Percentiles rank a stretch among this genome's conserved stretches.
Evolutionary conservation across 2,888 invertebrate genomes (phyloP).

Genomic region (Gerris lacustris): DNA sequence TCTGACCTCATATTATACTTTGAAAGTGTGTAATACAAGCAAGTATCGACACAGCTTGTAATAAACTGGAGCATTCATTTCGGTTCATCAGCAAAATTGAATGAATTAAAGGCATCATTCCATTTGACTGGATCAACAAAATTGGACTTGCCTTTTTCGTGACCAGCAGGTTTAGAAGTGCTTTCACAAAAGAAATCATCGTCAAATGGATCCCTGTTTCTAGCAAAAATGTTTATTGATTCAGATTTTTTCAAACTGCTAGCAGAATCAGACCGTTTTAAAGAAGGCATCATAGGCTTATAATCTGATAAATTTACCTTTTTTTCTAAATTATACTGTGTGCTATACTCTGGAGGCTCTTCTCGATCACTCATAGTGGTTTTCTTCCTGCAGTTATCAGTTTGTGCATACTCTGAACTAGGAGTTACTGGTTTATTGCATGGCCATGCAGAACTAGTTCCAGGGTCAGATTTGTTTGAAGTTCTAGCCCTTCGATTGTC

Average conservation of each 20-base stretch:
- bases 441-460: constrained; percentile 7
- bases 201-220: constrained; percentile 78
- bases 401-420: constrained; percentile 10
- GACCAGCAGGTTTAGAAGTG: background rate
- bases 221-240: constrained; percentile 77
- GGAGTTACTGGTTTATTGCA: constrained; percentile 10
- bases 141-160: background rate
- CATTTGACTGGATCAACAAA: constrained; percentile 35
- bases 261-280: constrained; percentile 29
- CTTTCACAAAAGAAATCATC: constrained; percentile 60
- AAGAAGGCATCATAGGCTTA: constrained; percentile 21
- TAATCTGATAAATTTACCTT: constrained; percentile 18
- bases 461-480: background rate
- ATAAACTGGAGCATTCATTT: constrained; percentile 16
- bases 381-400: constrained; percentile 14
- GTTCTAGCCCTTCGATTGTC: background rate
- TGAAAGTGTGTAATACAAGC: too few species aligned
- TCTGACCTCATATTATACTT: too few species aligned
- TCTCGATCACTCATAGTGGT: background rate
- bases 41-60: too few species aligned
- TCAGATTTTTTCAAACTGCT: constrained; percentile 56
- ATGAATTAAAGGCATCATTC: constrained; percentile 41
- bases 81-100: constrained; percentile 34
- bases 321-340: constrained; percentile 17
- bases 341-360: constrained; percentile 12